Evolutionary conservation across 2,113 vertebrate species (phyloP).

Genomic region (Cygnus buccinator): DNA sequence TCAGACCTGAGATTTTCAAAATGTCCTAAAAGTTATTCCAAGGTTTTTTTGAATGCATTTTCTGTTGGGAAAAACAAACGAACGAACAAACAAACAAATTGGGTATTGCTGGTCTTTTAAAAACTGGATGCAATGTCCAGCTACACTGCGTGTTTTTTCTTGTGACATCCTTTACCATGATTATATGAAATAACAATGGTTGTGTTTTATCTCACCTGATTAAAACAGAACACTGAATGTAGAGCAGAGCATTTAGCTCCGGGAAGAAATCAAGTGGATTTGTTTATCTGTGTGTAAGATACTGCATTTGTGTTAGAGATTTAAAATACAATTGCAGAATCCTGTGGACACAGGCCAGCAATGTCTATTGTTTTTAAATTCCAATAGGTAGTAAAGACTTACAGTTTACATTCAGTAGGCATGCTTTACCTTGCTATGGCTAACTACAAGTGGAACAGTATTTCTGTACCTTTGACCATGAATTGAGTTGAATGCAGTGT

Average conservation of each 20-base stretch:
- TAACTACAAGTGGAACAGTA: background rate
- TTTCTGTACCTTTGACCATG: background rate
- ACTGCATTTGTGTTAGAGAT: background rate
- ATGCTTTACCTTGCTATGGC: background rate
- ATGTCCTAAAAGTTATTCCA: background rate
- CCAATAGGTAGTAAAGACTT: background rate
- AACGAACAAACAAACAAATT: background rate
- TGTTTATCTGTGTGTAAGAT: background rate
- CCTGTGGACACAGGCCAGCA: background rate
- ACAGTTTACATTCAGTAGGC: background rate
- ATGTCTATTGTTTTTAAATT: background rate
- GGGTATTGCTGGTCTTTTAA: background rate
- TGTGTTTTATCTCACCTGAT: constrained; percentile 23
- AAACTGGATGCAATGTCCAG: background rate
- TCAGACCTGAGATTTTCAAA: background rate
- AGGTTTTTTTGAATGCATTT: background rate
- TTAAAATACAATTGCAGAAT: background rate
- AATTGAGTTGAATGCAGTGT: background rate
- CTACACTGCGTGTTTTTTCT: background rate
- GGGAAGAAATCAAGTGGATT: constrained; percentile 18
- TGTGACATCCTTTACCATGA: background rate
- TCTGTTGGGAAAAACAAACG: background rate
- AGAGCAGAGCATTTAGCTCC: background rate
- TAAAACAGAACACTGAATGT: background rate
- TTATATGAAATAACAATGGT: constrained; percentile 4